These are phyloP conservation scores for Triops longicaudatus DNA, from an alignment of 1,140 invertebrate species.

Conservation along the genomic window DNA sequence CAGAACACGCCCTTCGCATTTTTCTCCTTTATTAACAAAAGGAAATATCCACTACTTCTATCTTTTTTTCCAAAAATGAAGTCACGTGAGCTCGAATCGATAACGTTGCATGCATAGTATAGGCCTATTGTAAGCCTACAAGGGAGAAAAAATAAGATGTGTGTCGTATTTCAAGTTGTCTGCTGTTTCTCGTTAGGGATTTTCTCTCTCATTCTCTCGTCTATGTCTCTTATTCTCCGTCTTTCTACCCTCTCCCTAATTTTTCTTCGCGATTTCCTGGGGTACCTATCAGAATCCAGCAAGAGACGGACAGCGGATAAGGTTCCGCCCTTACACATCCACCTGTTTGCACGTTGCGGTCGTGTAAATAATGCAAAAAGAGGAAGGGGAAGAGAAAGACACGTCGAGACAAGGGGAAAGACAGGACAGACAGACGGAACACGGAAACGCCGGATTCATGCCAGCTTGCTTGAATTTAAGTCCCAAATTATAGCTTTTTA, in stretches of 20 bases:
- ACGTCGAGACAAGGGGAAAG: constrained; percentile 13
- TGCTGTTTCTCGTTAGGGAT: not conserved
- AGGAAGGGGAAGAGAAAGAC: constrained; percentile 17
- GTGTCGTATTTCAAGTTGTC: not conserved
- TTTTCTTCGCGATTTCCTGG: not conserved
- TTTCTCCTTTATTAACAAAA: no score
- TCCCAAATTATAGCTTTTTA: not conserved
- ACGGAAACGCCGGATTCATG: constrained; percentile 18
- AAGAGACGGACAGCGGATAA: not conserved
- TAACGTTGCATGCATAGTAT: not conserved
- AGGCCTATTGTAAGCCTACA: not conserved
- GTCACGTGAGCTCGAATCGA: not conserved
- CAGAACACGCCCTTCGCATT: no score
- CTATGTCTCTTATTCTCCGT: no score
- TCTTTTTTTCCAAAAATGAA: not conserved
- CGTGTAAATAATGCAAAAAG: constrained; percentile 14
- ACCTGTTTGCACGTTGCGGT: constrained; percentile 21
- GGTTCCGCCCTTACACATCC: constrained; percentile 20
- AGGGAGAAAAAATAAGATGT: not conserved
- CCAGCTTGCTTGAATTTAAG: not conserved
- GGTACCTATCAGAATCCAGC: constrained; percentile 3
- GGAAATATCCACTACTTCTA: not conserved
- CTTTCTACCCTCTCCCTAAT: no score
- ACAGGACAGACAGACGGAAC: constrained; percentile 7
- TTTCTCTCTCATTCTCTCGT: not conserved